Evolutionary conservation across 2,113 vertebrate species (phyloP), one percentile per base, ranked within the genome.

Genomic region (Lichenostomus cassidix): DNA sequence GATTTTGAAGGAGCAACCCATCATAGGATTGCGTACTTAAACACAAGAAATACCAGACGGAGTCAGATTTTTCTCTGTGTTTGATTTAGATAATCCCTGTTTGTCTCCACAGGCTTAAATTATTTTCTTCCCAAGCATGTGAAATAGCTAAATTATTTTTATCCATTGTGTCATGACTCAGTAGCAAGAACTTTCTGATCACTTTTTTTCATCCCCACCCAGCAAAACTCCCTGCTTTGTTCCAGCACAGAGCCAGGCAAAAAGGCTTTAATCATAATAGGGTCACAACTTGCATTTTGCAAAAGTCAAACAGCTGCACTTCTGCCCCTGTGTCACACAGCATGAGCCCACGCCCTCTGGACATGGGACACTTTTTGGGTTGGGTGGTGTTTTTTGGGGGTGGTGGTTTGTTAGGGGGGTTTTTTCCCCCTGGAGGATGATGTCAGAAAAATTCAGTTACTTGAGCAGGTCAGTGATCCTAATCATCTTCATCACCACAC

Each of bases 51-150:
- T 63, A 64, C 52, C 64, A 76, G 62, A 25, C 63, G 5, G 52
- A 63, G 24, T 95, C 85, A 78, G 78, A 90, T 59, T 71, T 89
- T 87, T 69, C 71, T 70, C 73, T 92, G 33, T 89, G 63, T 93
- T 96, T 95, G 59, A 71, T 86, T 94, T 91, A 91, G 88, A 78
- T 93, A 97, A 96, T 82, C 70, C 46, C n/a, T 79, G 1, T 91
- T 95, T 91, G 42, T 92, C 78, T 89, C 69, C n/a, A 41, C 62
- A 64, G 70, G 33, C 80, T 91, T 86, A 93, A 93, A 87, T 89
- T 4, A 41, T 86, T 87, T 92, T 88, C 63, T 94, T 89, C 49
- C 49, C 56, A 83, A 73, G 53, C 88, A 88, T 76, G 64, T 52
- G 83, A 94, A 94, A 93, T 82, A 90, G 42, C 80, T 75, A 44